These are phyloP conservation scores for Aphis gossypii DNA, from an alignment of 1,140 invertebrate genomes.

Conservation along the genomic window DNA sequence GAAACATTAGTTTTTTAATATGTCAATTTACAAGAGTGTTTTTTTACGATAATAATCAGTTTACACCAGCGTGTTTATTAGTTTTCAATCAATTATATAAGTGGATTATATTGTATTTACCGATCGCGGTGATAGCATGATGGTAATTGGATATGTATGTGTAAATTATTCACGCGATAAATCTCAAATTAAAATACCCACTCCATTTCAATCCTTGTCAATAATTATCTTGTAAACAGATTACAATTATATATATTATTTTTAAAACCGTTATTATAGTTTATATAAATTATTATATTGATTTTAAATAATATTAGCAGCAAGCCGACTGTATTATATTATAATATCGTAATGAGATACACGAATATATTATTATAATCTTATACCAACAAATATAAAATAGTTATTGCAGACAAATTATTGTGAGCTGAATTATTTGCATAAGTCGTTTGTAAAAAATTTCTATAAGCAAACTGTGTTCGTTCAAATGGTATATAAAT, in stretches of 20 bases:
- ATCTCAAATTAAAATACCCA: constrained; percentile 27
- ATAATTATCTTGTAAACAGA: constrained; percentile 17
- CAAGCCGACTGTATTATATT: neutral
- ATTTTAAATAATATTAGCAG: neutral
- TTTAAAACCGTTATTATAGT: neutral
- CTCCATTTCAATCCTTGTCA: neutral
- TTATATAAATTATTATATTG: neutral
- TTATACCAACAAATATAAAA: neutral
- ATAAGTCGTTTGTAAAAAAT: neutral
- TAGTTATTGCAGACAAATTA: neutral
- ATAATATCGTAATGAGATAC: neutral
- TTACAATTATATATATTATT: neutral
- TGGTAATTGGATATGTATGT: constrained; percentile 21
- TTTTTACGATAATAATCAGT: neutral
- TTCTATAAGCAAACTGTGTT: neutral
- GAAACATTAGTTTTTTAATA: neutral
- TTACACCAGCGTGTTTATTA: neutral
- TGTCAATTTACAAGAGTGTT: neutral
- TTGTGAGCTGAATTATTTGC: neutral
- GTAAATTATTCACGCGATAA: constrained; percentile 29
- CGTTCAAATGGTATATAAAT: neutral
- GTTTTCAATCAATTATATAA: constrained; percentile 11
- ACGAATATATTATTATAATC: neutral
- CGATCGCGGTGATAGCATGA: neutral
- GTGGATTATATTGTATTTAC: constrained; percentile 32